Evolutionary conservation across 2,888 invertebrate species (phyloP), one percentile per base, ranked within the genome.

Genomic region (Artemia sp.): DNA sequence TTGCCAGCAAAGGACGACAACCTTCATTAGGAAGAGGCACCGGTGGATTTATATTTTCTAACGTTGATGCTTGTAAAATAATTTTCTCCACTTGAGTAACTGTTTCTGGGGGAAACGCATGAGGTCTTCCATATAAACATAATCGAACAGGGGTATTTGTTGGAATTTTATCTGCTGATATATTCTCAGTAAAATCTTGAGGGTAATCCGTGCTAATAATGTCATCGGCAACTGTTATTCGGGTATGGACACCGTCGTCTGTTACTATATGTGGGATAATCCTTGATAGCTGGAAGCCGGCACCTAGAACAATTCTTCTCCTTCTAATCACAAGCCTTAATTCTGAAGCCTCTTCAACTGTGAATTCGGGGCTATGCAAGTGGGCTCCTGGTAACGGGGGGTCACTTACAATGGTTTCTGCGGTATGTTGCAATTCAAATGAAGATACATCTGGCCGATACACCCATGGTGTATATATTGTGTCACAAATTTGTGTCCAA

Each of bases 101-200:
- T 9, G 58, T 58, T 19, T 58, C 58, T 8, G 58, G 58, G 58
- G 0, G n/a, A 19, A 14, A 14, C 58, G 19, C 8, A n/a, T 58
- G n/a, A n/a, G n/a, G 58, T 58, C 58, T 58, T 58, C n/a, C n/a
- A 9, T 58, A 19, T 9, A 58, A 58, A 58, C 58, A 58, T 58
- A 58, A 14, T 58, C 58, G 58, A 19, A 58, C 19, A 58, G 58
- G 58, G 8, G 8, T 19, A 14, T 19, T 19, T 58, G 58, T 19
- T 58, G 58, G 58, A 14, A 58, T 58, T 8, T 0, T 38, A 38
- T 38, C 38, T 2, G 38, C 38, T 38, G 38, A 4, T 38, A 38
- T 38, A 2, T 2, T 0, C 38, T 38, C 38, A 0, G 4, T 38
- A 38, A 38, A 38, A 38, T 38, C 38, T 38, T n/a, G n/a, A n/a